A percentile compares a stretch with the other conserved stretches of the same genome.
Evolutionary conservation across 2,888 invertebrate genomes (phyloP).

Genomic region (Folsomia manolachei): DNA sequence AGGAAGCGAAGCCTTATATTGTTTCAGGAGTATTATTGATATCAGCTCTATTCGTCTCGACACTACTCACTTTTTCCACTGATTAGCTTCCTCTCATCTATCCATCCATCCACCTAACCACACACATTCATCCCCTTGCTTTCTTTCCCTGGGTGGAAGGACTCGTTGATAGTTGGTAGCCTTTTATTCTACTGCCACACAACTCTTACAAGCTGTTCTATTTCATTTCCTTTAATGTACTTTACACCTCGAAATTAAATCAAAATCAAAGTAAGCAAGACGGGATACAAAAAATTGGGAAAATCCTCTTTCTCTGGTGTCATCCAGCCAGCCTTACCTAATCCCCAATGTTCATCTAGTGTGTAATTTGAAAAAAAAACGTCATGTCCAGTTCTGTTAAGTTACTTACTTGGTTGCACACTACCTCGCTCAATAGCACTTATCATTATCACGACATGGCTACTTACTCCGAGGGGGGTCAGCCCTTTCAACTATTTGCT

Average conservation of each 20-base stretch:
- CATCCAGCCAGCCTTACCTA: too few relatives aligned
- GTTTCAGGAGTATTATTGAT: neutral
- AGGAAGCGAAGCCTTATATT: neutral
- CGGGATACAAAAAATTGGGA: neutral
- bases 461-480: too few relatives aligned
- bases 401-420: too few relatives aligned
- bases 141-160: neutral
- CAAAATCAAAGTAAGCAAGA: neutral
- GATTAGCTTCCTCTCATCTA: neutral
- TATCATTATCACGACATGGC: too few relatives aligned
- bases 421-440: too few relatives aligned
- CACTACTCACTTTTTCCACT: conserved; percentile 2
- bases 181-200: neutral
- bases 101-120: neutral
- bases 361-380: too few relatives aligned
- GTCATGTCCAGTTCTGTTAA: too few relatives aligned
- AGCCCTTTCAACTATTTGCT: too few relatives aligned
- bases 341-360: too few relatives aligned
- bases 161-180: too few relatives aligned
- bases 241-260: neutral
- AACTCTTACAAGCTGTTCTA: neutral
- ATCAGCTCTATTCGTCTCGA: neutral
- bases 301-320: too few relatives aligned
- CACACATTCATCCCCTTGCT: neutral
- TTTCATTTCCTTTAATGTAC: neutral